phyloP scores from a whole-genome alignment of 64 coral and sea anemone species.

The Hydrozoanthus tunicans region DNA sequence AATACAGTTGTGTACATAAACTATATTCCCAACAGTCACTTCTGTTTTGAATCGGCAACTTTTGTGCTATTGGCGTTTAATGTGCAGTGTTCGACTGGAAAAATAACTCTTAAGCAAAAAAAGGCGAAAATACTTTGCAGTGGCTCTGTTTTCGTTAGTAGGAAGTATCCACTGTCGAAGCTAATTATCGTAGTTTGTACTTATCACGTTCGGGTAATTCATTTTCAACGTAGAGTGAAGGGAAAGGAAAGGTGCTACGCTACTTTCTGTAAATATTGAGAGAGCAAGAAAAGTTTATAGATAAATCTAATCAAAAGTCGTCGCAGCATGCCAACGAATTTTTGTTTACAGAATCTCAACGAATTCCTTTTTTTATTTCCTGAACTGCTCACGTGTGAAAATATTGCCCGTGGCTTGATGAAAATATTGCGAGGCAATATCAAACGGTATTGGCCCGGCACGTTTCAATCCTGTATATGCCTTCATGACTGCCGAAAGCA shows the following conservation, averaged over 20 bases:
- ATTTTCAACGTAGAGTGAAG: neutral
- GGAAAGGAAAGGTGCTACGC: neutral
- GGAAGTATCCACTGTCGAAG: too few relatives aligned
- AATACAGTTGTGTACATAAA: slow-evolving; percentile 36
- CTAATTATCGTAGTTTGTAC: neutral
- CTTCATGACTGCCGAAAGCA: slow-evolving; percentile 25
- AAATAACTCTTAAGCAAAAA: neutral
- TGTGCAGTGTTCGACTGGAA: neutral
- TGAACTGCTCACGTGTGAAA: slow-evolving; percentile 59
- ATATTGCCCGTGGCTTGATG: slow-evolving; percentile 52
- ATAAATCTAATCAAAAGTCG: neutral
- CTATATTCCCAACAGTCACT: neutral
- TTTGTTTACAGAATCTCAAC: slow-evolving; percentile 53
- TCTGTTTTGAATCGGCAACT: slow-evolving; percentile 9
- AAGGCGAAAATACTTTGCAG: neutral
- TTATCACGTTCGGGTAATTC: neutral
- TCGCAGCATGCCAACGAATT: slow-evolving; percentile 38
- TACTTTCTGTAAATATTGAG: neutral
- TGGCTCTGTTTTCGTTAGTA: too few relatives aligned
- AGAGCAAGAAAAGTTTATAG: neutral
- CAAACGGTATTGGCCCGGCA: slow-evolving; percentile 48
- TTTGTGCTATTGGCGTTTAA: neutral
- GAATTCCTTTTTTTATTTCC: slow-evolving; percentile 50
- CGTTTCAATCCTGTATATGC: slow-evolving; percentile 28
- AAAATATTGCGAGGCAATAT: slow-evolving; percentile 43